These are phyloP conservation scores for Lampropteryx suffumata DNA, from an alignment of 2,888 invertebrate genomes.

Conservation along the genomic window DNA sequence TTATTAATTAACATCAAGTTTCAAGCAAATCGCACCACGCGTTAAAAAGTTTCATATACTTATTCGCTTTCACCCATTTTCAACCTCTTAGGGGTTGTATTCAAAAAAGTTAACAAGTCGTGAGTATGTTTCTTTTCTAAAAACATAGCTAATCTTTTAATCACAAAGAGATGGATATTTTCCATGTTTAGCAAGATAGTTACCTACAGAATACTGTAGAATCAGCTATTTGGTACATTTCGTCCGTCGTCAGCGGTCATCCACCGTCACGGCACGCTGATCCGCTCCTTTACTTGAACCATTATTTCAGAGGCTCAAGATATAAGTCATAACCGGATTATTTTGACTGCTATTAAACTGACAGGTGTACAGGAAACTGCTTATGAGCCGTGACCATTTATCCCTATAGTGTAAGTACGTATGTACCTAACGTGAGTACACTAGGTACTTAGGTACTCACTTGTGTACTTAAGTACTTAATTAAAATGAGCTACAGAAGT, in stretches of 20 bases:
- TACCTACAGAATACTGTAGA: too few relatives aligned
- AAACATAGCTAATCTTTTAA: too few relatives aligned
- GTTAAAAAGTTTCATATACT: too few relatives aligned
- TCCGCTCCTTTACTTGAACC: conserved; percentile 37
- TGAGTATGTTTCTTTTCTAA: neutral
- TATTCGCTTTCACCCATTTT: too few relatives aligned
- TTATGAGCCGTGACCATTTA: conserved; percentile 17
- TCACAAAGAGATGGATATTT: neutral
- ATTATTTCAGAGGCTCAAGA: conserved; percentile 25
- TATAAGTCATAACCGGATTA: conserved; percentile 33
- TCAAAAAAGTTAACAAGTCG: too few relatives aligned
- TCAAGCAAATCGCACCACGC: too few relatives aligned
- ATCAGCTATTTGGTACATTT: conserved; percentile 42
- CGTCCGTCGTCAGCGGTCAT: conserved; percentile 50
- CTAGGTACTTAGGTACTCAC: too few relatives aligned
- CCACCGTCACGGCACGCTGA: conserved; percentile 55
- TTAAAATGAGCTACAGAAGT: too few relatives aligned
- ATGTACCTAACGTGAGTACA: neutral
- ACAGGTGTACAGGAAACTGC: conserved; percentile 18
- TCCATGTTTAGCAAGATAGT: neutral
- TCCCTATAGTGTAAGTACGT: neutral
- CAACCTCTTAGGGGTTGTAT: too few relatives aligned
- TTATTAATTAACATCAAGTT: too few relatives aligned
- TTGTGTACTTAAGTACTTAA: too few relatives aligned
- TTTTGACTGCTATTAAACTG: conserved; percentile 20